Percentiles rank a stretch among this genome's conserved stretches.
Conservation (phyloP, 2,888 invertebrate species). For the Prosapia bicincta region DNA sequence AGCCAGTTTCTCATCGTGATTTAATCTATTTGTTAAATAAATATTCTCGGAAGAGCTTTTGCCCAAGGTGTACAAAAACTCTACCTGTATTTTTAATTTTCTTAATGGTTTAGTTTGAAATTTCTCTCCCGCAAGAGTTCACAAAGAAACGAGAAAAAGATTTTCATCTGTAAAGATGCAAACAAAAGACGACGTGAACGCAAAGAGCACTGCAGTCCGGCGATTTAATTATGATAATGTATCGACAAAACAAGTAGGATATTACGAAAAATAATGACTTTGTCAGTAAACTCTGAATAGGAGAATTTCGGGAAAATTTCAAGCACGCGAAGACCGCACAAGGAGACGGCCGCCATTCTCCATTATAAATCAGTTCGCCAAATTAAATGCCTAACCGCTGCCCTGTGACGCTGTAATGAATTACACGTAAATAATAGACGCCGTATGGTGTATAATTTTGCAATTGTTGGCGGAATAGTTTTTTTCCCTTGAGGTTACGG, state of each 20-base stretch:
- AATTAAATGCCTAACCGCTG: background rate
- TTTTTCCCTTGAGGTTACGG: background rate
- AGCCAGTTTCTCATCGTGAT: background rate
- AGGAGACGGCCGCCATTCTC: background rate
- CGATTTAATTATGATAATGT: background rate
- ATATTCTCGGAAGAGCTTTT: background rate
- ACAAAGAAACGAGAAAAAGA: background rate
- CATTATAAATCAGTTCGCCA: background rate
- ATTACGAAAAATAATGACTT: background rate
- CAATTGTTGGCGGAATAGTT: background rate
- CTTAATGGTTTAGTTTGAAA: background rate
- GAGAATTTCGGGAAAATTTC: background rate
- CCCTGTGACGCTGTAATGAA: background rate
- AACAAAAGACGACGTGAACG: background rate
- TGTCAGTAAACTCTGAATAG: too few species aligned
- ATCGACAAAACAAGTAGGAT: background rate
- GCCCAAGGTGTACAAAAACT: background rate
- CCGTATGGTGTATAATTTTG: background rate
- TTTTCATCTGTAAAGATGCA: background rate
- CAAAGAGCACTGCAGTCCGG: background rate
- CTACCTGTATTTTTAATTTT: background rate
- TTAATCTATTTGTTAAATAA: background rate
- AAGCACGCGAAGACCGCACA: background rate
- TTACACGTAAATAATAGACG: background rate
- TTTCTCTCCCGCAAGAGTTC: background rate